Conservation (phyloP, 2,113 vertebrate species). For the Mesitornis unicolor region DNA sequence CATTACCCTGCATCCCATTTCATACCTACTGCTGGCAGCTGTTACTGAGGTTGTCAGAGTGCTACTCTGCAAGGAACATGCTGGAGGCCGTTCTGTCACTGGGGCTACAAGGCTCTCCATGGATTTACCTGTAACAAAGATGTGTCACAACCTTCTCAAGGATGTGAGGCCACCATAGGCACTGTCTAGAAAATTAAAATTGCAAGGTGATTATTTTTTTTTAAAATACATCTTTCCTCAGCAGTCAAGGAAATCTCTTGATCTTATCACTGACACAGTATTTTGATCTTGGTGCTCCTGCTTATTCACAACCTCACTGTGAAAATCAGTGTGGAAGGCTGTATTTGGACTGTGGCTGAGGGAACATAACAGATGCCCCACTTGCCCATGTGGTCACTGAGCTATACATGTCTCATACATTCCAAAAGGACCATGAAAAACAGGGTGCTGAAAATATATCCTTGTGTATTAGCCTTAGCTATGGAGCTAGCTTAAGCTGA, state of each 20-base stretch:
- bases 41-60: not conserved
- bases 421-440: constrained; percentile 29
- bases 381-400: not conserved
- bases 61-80: not conserved
- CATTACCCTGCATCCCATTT: not conserved
- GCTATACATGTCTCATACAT: not conserved
- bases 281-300: not conserved
- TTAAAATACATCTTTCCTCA: not conserved
- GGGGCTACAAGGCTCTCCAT: not conserved
- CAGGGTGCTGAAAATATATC: constrained; percentile 39
- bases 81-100: not conserved
- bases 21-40: not conserved
- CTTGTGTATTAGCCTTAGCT: constrained; percentile 1
- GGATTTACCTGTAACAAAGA: not conserved
- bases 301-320: not conserved
- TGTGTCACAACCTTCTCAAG: not conserved
- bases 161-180: not conserved
- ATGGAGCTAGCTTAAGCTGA: constrained; percentile 9
- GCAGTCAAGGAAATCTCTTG: not conserved
- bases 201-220: not conserved
- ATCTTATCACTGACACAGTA: not conserved
- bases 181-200: not conserved
- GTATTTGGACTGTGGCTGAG: not conserved
- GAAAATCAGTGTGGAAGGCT: not conserved
- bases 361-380: not conserved